phyloP scores from a whole-genome alignment of 2,888 invertebrate species.

The Phymatocera aterrima region DNA sequence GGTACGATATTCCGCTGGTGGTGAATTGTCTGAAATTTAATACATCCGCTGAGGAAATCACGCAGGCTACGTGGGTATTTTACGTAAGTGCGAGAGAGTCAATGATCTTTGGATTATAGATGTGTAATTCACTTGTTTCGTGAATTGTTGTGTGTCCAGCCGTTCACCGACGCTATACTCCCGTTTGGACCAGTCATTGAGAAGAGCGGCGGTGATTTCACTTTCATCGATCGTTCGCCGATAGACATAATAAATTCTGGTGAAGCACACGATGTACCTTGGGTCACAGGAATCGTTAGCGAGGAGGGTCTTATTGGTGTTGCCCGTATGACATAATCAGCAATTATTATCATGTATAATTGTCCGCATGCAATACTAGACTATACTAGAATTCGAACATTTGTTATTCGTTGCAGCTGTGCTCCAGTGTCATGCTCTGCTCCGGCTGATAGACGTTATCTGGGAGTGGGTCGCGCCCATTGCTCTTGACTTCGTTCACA shows the following conservation, averaged over 20 bases:
- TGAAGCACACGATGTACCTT: constrained; percentile 80
- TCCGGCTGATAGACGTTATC: constrained; percentile 75
- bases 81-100: constrained; percentile 69
- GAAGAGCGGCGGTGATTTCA: constrained; percentile 66
- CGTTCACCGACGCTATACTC: too few species aligned
- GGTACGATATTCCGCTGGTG: constrained; percentile 77
- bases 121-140: too few species aligned
- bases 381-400: too few species aligned
- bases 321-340: too few species aligned
- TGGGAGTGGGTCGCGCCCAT: constrained; percentile 80
- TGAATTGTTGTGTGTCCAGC: constrained; percentile 59
- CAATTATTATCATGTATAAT: too few species aligned
- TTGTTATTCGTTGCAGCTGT: too few species aligned
- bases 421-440: too few species aligned
- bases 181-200: constrained; percentile 86
- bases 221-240: constrained; percentile 77
- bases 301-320: constrained; percentile 88
- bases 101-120: too few species aligned
- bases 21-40: constrained; percentile 79
- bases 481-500: constrained; percentile 81
- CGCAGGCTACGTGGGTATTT: constrained; percentile 76
- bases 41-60: constrained; percentile 78
- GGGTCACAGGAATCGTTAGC: constrained; percentile 82
- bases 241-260: constrained; percentile 79
- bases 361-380: constrained; percentile 82